A percentile compares a stretch with the other conserved stretches of the same genome.
Evolutionary conservation across 92 coral and sea anemone genomes (phyloP).

Genomic region (Epizoanthus ramosus): DNA sequence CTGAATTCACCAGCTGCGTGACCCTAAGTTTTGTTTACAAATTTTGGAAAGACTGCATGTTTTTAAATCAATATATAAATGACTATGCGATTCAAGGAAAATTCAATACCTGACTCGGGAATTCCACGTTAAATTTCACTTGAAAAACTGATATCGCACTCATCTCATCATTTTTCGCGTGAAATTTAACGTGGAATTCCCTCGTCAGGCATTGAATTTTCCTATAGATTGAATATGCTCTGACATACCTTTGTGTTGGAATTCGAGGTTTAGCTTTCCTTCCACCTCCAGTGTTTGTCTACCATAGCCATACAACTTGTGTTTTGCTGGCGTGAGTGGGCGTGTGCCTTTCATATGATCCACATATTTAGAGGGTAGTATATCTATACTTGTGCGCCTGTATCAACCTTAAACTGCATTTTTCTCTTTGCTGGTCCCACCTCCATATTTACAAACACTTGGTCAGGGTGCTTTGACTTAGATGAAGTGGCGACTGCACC

Average conservation of each 20-base stretch:
- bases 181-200: slow-evolving; percentile 24
- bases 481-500: too few species aligned
- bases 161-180: too few species aligned
- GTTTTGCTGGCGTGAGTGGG: background rate
- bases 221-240: too few species aligned
- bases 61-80: too few species aligned
- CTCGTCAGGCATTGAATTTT: too few species aligned
- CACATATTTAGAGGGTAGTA: slow-evolving; percentile 13
- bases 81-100: too few species aligned
- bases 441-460: slow-evolving; percentile 9
- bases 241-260: slow-evolving; percentile 14
- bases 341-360: background rate
- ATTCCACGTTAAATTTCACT: too few species aligned
- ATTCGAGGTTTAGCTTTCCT: background rate
- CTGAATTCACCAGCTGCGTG: too few species aligned
- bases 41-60: too few species aligned
- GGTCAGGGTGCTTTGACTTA: background rate
- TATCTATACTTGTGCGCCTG: slow-evolving; percentile 1
- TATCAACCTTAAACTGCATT: slow-evolving; percentile 1
- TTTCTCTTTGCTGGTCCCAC: slow-evolving; percentile 2
- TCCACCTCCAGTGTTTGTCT: background rate
- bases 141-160: too few species aligned
- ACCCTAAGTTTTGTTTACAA: too few species aligned
- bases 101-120: too few species aligned
- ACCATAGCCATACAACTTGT: background rate